phyloP scores from a whole-genome alignment of 2,888 invertebrate genomes.

The Thelaira solivaga region DNA sequence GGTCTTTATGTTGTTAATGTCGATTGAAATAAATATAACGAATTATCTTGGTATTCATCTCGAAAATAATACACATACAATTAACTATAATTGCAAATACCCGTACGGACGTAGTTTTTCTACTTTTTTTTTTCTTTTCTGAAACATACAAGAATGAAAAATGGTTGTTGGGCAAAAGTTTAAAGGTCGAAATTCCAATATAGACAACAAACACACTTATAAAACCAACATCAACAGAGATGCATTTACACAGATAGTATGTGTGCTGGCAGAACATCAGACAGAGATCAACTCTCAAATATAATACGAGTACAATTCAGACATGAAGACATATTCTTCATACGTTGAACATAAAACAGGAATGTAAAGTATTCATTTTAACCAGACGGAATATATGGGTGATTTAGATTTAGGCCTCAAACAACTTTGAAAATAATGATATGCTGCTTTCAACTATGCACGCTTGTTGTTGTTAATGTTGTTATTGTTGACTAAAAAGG shows the following conservation, averaged over 20 bases:
- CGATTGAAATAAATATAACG: conserved; percentile 63
- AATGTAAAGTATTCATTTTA: conserved; percentile 59
- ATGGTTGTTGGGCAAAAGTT: conserved; percentile 63
- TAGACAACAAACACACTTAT: conserved; percentile 22
- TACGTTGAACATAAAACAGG: conserved; percentile 47
- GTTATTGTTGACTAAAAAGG: conserved; percentile 8
- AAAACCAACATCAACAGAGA: conserved; percentile 1
- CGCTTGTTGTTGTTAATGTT: conserved; percentile 21
- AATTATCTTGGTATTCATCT: conserved; percentile 62
- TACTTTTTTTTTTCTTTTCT: neutral
- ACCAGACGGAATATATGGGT: conserved; percentile 58
- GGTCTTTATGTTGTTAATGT: conserved; percentile 59
- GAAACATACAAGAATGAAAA: conserved; percentile 50
- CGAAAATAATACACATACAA: conserved; percentile 62
- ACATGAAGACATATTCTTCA: conserved; percentile 56
- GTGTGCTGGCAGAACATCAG: conserved; percentile 39
- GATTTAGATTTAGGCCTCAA: conserved; percentile 59
- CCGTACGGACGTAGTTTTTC: conserved; percentile 6
- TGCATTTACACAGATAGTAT: conserved; percentile 4
- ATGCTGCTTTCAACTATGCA: conserved; percentile 38
- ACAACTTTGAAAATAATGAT: conserved; percentile 59
- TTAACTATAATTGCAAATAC: conserved; percentile 62
- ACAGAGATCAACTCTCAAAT: conserved; percentile 48
- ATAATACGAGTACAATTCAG: conserved; percentile 36
- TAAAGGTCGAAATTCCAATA: conserved; percentile 62